Conservation (phyloP, 37 sponge, comb jelly and placozoan species). For the Eunapius fragilis region DNA sequence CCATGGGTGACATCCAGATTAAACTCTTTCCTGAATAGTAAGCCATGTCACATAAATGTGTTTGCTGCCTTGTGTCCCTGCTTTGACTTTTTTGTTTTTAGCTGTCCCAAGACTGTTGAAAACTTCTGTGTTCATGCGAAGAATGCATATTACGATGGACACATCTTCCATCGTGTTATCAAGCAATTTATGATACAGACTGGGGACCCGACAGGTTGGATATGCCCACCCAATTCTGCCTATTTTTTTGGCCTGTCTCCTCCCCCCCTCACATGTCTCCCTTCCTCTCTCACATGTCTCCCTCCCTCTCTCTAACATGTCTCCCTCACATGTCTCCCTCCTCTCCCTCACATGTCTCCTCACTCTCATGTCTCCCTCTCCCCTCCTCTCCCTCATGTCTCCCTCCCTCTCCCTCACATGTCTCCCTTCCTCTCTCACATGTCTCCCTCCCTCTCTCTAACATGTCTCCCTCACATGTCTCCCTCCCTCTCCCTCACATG, state of each 20-base stretch:
- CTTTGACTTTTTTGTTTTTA: constrained; percentile 1
- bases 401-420: not conserved
- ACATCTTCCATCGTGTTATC: constrained; percentile 95
- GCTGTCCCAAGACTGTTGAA: constrained; percentile 95
- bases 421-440: not conserved
- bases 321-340: no score
- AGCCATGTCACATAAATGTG: not conserved
- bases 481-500: not conserved
- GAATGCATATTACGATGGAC: constrained; percentile 92
- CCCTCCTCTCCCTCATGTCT: not conserved
- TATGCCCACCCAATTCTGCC: no score
- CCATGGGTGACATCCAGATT: constrained; percentile 91
- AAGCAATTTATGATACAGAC: constrained; percentile 98
- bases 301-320: no score
- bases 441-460: not conserved
- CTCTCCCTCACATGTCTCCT: not conserved
- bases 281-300: no score
- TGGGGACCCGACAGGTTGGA: constrained; percentile 92
- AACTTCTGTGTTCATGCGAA: constrained; percentile 92
- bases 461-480: not conserved
- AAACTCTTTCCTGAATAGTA: constrained; percentile 90
- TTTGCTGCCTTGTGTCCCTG: not conserved
- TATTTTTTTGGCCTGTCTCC: no score
- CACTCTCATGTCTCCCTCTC: not conserved
- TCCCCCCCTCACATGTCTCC: no score